These are phyloP conservation scores for Myoxocephalus aenaeus DNA, from an alignment of 2,797 vertebrate species.

Conservation along the genomic window DNA sequence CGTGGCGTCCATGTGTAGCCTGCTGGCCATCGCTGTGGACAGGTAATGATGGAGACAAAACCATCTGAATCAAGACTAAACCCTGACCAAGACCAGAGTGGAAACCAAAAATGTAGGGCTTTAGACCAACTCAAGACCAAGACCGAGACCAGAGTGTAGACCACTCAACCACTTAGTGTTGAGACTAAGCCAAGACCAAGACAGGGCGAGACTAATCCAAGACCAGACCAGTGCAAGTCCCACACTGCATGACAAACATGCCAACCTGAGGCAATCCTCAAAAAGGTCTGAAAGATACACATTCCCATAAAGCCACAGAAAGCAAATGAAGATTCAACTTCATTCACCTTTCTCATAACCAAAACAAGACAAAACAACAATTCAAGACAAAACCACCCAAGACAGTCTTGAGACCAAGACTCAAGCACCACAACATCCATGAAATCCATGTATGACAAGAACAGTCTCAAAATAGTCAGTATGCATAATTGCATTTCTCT, in stretches of 20 bases:
- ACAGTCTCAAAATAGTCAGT: neutral
- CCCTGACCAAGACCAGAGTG: neutral
- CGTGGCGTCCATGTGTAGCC: slow-evolving; percentile 96
- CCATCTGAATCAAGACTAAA: neutral
- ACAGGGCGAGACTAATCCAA: neutral
- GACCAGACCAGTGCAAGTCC: neutral
- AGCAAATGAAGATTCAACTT: neutral
- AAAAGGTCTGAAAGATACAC: neutral
- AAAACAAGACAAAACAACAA: too few species aligned
- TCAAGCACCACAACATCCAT: too few species aligned
- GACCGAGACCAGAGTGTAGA: too few species aligned
- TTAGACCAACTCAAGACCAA: neutral
- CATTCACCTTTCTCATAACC: neutral
- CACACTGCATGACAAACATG: neutral
- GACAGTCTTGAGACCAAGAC: too few species aligned
- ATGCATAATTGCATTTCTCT: neutral
- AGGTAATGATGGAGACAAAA: slow-evolving; percentile 71
- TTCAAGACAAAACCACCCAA: too few species aligned
- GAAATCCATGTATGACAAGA: too few species aligned
- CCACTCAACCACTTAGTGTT: too few species aligned
- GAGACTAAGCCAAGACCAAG: neutral
- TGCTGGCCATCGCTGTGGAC: slow-evolving; percentile 96
- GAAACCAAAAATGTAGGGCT: neutral
- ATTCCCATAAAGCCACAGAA: neutral
- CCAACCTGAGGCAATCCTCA: neutral